phyloP scores from a whole-genome alignment of 2,797 vertebrate species.

The Chrosomus eos region DNA sequence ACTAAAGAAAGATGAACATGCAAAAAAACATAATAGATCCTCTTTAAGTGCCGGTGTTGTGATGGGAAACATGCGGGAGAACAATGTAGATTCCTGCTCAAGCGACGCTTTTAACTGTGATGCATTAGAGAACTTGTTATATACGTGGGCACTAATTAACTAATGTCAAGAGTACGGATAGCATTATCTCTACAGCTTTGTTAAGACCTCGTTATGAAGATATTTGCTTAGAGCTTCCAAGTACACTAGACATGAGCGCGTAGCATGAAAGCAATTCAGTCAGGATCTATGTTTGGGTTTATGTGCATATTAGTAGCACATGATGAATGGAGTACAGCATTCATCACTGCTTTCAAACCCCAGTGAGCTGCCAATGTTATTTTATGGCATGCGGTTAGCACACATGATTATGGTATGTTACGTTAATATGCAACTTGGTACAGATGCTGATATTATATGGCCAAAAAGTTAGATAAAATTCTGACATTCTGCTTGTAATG shows the following conservation, averaged over 20 bases:
- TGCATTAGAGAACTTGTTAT: slow-evolving; percentile 10
- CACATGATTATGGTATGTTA: background rate
- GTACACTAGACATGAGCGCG: background rate
- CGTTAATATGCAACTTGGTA: background rate
- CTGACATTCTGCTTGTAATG: background rate
- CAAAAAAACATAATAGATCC: background rate
- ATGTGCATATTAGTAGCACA: background rate
- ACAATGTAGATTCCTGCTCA: background rate
- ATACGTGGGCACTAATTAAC: background rate
- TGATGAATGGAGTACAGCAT: background rate
- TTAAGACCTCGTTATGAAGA: slow-evolving; percentile 27
- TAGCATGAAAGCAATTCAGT: slow-evolving; percentile 5
- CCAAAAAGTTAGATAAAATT: background rate
- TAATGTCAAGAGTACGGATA: background rate
- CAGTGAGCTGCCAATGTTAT: background rate
- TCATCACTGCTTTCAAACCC: background rate
- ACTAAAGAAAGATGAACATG: background rate
- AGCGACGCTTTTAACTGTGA: background rate
- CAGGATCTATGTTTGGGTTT: background rate
- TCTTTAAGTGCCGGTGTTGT: background rate
- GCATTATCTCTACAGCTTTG: background rate
- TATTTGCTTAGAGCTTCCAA: background rate
- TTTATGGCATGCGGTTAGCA: background rate
- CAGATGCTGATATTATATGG: background rate
- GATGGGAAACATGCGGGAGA: background rate